Base-by-base conservation (phyloP, 2,888 invertebrate species). In the Pimpla rufipes region DNA sequence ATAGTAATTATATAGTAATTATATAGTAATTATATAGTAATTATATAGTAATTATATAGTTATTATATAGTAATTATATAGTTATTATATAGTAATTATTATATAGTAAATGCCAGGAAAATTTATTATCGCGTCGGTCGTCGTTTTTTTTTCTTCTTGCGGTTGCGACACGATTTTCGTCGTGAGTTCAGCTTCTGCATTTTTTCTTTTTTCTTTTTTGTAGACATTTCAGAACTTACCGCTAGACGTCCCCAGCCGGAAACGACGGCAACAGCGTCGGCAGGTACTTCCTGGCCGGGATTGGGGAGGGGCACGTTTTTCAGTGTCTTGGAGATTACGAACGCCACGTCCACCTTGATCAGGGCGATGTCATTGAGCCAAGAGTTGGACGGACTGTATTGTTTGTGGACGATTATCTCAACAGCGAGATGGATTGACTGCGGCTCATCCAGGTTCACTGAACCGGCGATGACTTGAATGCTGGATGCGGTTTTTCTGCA, bases 231-330 rank as follows among this genome's bases (percentile, higher is more conserved):
- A 23, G 7, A 50, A 83, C 84, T 85, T 71, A 91, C 91, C 87
- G 87, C 87, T 3, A 93, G 88, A 88, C 86, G 77, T 21, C 91
- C 91, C 91, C 91, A 92, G 75, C 91, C 91, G 55, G 91, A 90
- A 29, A 91, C 89, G 8, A 85, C 73, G 10, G 90, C 90, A 0
- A 83, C 5, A 10, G 88, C 83, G 7, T 87, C 80, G 0, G 85
- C 71, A 0, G 81, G 52, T 23, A 89, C 11, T 1, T 11, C 62
- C 6, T 85, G 79, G 8, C 91, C 92, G 0, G 85, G 55, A 0
- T 91, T 90, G 4, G 94, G 93, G 88, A 96, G 89, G 6, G 91
- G 87, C 0, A 95, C 93, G 0, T 94, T 90, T 0, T 94, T 93
- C 0, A 91, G 91, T 0, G 64, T 93, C 37, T 47, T 18, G 86